Percentiles rank a stretch among this genome's conserved stretches.
Conservation (phyloP, 1,140 invertebrate genomes). For the Sinella curviseta region DNA sequence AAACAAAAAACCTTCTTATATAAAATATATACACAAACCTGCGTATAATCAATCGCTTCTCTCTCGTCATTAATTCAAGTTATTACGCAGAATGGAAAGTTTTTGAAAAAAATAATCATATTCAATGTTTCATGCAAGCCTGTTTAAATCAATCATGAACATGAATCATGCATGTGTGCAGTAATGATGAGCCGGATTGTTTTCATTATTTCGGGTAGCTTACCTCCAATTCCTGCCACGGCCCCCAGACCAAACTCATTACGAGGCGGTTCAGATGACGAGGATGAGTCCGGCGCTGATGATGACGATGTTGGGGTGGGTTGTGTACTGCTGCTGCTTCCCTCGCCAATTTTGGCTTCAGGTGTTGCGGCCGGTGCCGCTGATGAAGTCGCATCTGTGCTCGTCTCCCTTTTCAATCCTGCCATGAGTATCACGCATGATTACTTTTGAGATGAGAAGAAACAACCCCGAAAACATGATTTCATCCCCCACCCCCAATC, state of each 20-base stretch:
- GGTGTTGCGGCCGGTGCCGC: not conserved
- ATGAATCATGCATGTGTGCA: not conserved
- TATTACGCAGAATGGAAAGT: too few relatives aligned
- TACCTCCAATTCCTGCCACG: constrained; percentile 39
- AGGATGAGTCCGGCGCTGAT: not conserved
- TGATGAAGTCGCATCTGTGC: not conserved
- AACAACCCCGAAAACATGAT: too few relatives aligned
- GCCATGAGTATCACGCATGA: not conserved
- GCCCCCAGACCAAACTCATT: constrained; percentile 34
- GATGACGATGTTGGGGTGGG: constrained; percentile 15
- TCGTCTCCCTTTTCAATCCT: not conserved
- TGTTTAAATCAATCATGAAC: too few relatives aligned
- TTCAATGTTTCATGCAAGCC: too few relatives aligned
- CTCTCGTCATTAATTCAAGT: too few relatives aligned
- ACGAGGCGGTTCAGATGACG: not conserved
- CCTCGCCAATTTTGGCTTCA: not conserved
- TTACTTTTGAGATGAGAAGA: too few relatives aligned
- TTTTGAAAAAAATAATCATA: too few relatives aligned
- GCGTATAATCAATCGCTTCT: too few relatives aligned
- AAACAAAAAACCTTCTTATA: too few relatives aligned
- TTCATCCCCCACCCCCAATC: too few relatives aligned
- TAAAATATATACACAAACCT: too few relatives aligned
- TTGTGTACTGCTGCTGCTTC: not conserved
- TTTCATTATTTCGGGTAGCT: too few relatives aligned
- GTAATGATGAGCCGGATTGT: not conserved